Evolutionary conservation across 2,888 invertebrate species (phyloP).

Genomic region (Epistrophella euchroma): DNA sequence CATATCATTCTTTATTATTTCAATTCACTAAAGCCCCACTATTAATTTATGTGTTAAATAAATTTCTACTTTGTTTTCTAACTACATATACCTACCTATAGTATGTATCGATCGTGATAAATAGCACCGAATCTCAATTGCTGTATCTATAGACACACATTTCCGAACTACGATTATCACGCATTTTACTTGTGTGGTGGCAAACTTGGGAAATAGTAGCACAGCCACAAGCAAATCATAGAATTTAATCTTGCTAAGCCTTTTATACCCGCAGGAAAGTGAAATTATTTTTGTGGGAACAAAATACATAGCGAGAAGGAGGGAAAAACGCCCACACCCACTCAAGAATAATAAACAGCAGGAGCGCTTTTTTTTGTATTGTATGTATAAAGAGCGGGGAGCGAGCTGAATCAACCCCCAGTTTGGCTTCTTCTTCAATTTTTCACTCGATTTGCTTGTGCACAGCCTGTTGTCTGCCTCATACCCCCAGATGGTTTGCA

Average conservation of each 20-base stretch:
- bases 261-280: slow-evolving; percentile 64
- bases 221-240: slow-evolving; percentile 67
- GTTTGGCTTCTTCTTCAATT: slow-evolving; percentile 51
- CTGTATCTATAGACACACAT: slow-evolving; percentile 7
- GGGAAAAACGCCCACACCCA: neutral
- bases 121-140: slow-evolving; percentile 8
- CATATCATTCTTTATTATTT: neutral
- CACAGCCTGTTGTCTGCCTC: slow-evolving; percentile 32
- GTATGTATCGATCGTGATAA: neutral
- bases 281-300: slow-evolving; percentile 61
- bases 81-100: slow-evolving; percentile 15
- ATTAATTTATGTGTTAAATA: slow-evolving; percentile 38
- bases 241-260: slow-evolving; percentile 72
- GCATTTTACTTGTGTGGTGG: slow-evolving; percentile 43
- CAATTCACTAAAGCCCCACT: slow-evolving; percentile 2
- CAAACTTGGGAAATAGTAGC: slow-evolving; percentile 21
- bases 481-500: slow-evolving; percentile 49
- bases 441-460: slow-evolving; percentile 33
- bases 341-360: slow-evolving; percentile 54
- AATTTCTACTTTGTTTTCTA: slow-evolving; percentile 55
- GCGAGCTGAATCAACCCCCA: slow-evolving; percentile 1
- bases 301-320: neutral
- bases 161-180: slow-evolving; percentile 30
- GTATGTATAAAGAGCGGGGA: too few species aligned
- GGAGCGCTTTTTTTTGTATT: neutral